Base-by-base conservation (phyloP, 2,888 invertebrate genomes). In the Himalopsyche kuldschensis region DNA sequence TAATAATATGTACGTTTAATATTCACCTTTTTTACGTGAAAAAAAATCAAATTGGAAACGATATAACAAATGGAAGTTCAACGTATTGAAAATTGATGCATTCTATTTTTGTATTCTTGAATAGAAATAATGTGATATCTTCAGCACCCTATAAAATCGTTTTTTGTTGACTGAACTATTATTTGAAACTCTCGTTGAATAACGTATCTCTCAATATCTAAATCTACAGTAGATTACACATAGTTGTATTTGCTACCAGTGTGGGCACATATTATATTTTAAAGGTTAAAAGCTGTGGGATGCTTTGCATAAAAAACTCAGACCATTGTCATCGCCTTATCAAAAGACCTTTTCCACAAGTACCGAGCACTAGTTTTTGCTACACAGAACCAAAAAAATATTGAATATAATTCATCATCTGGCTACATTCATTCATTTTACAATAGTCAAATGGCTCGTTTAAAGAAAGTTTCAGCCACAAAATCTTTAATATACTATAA, bases 311-410 rank as follows among this genome's bases (percentile, higher is more conserved):
- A 35, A 41, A 41, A 31, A 78, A 46, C 24, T 78, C 24, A 3
- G n/a, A 27, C 78, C 27, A 78, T 78, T 78, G 78, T 78, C 78
- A 78, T 46, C 47, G 69, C 78, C 30, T 78, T 78, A 78, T 78
- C 78, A 15, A 69, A 69, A 69, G 27, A 27, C 69, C 69, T 69
- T 69, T 69, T 69, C 30, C 11, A 27, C 27, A 69, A 69, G 69
- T 27, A 69, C 69, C 27, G 2, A 55, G 5, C n/a, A 55, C 55
- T 55, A 24, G 27, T 27, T 27, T 69, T 69, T 69, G 27, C 30
- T 15, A 30, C 20, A 27, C 24, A 15, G 10, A 11, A 27, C 11
- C 30, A 30, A 69, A 69, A 30, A 69, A 27, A 69, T 24, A 4
- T 27, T 69, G 20, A 69, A 27, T 15, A 11, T 69, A 11, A 41